Evolutionary conservation across 1,140 invertebrate genomes (phyloP), one percentile per base, ranked within the genome.

Genomic region (Anadara kagoshimensis): DNA sequence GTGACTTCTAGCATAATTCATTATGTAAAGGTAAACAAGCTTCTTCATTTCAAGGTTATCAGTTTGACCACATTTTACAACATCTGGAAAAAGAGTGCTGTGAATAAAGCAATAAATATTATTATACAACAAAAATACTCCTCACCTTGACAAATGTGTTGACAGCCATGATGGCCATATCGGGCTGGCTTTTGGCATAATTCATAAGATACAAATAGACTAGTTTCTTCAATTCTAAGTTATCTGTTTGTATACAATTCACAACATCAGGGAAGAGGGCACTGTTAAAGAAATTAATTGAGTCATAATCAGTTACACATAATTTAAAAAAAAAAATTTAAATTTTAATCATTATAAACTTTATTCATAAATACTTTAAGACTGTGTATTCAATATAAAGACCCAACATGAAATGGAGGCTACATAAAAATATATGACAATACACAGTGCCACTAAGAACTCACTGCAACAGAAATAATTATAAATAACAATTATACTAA

Each of bases 211-310:
- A 99, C 22, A 99, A 91, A 87, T 99, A 99, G 0, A 99, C 98
- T 49, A 99, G 91, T 86, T 99, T 99, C 91, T 99, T 99, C 78
- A 99, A 89, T 90, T 99, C 98, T 86, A 99, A 91, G 90, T 99
- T 99, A 88, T 99, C 98, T 11, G 98, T 99, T 90, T 99, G 98
- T 98, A 99, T 99, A 87, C 98, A 99, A 89, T 99, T 99, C 29
- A 99, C 97, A 41, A 99, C 98, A 90, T 99, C 98, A 10, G 98
- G 97, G 89, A 99, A 99, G 1, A 99, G 90, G 12, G 97, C 97
- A 86, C 92, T 92, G 78, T 65, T 89, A 78, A 67, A 51, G 67
- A 63, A 80, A 54, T 47, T 67, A 63, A 47, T 24, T 12, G 16
- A 57, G 18, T n/a, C 5, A 7, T 2, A 57, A 20, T 24, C 12